Percentiles rank a stretch among this genome's conserved stretches.
Conservation (phyloP, 1,140 invertebrate genomes). For the Idris sp. region DNA sequence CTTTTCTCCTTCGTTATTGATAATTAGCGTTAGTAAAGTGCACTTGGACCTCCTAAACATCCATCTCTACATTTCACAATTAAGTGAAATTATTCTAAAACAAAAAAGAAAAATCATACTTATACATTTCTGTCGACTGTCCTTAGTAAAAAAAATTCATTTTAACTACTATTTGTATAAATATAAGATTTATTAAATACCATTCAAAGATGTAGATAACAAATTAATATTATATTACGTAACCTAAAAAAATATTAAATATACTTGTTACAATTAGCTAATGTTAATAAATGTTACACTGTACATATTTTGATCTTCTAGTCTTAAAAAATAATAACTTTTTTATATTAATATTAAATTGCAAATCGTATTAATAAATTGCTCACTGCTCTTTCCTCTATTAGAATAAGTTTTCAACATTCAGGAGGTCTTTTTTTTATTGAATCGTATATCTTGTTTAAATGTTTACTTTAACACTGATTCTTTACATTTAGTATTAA, state of each 20-base stretch:
- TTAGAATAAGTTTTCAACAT: too few species aligned
- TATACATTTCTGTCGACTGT: too few species aligned
- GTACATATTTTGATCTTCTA: conserved; percentile 1
- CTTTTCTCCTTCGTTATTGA: conserved; percentile 17
- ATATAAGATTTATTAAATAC: too few species aligned
- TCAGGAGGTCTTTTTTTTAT: conserved; percentile 40
- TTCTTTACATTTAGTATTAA: conserved; percentile 31
- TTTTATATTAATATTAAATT: too few species aligned
- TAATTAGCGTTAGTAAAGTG: conserved; percentile 57
- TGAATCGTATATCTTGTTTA: conserved; percentile 25
- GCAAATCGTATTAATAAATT: not conserved
- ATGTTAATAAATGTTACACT: not conserved
- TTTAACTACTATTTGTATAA: too few species aligned
- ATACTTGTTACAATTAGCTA: not conserved
- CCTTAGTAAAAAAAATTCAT: too few species aligned
- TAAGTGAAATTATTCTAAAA: too few species aligned
- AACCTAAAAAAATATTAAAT: not conserved
- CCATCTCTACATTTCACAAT: conserved; percentile 1
- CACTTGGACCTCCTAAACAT: conserved; percentile 52
- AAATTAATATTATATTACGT: too few species aligned
- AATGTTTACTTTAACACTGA: conserved; percentile 25
- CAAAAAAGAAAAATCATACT: too few species aligned
- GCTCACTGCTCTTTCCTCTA: not conserved
- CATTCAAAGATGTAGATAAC: too few species aligned
- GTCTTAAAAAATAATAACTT: not conserved